Conservation (phyloP, 2,113 vertebrate species). For the Podarcis raffonei region DNA sequence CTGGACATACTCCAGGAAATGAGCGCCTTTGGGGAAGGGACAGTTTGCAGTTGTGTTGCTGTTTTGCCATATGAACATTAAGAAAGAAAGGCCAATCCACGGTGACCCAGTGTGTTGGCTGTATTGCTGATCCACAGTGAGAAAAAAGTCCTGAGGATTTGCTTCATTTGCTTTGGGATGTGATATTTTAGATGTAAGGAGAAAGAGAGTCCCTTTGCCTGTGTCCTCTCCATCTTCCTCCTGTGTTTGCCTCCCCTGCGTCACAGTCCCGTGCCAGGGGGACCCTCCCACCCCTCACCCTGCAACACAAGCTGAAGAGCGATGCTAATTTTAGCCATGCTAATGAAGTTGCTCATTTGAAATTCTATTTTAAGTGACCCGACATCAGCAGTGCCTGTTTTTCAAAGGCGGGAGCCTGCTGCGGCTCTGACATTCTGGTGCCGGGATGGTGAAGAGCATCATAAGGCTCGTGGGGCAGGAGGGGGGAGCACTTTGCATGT, state of each 20-base stretch:
- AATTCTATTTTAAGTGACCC: constrained; percentile 75
- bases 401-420: constrained; percentile 47
- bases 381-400: constrained; percentile 68
- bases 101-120: background rate
- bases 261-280: background rate
- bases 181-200: background rate
- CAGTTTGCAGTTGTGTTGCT: background rate
- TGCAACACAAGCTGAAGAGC: constrained; percentile 21
- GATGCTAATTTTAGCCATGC: constrained; percentile 73
- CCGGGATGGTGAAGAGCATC: background rate
- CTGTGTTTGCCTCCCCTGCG: background rate
- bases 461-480: no score
- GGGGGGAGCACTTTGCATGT: no score
- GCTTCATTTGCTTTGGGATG: background rate
- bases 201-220: background rate
- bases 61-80: background rate
- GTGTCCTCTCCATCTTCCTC: no score
- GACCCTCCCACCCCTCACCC: rapidly evolving
- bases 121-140: background rate
- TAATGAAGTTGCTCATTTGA: constrained; percentile 70
- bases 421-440: background rate
- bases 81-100: background rate
- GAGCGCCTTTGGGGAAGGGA: background rate
- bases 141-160: background rate
- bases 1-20: background rate